Percentiles rank a stretch among this genome's conserved stretches.
Conservation (phyloP, 1,140 invertebrate genomes). For the Drosophila orosa region DNA sequence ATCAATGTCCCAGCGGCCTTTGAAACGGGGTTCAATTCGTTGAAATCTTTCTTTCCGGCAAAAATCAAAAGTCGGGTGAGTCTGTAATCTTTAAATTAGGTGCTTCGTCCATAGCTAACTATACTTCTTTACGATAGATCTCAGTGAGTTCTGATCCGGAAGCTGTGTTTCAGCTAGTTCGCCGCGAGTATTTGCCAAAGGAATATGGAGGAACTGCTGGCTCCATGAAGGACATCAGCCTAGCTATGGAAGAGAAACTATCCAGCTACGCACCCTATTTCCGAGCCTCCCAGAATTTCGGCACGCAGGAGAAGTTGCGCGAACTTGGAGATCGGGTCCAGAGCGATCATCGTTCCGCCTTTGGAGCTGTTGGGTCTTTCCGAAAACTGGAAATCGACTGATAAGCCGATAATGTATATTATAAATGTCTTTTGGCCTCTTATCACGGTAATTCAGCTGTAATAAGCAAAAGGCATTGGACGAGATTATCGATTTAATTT, state of each 20-base stretch:
- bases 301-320: slow-evolving; percentile 86
- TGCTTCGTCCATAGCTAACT: neutral
- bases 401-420: neutral
- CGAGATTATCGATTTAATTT: neutral
- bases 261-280: slow-evolving; percentile 84
- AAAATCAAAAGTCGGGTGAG: slow-evolving; percentile 73
- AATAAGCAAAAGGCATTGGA: neutral
- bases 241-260: slow-evolving; percentile 85
- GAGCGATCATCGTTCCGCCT: slow-evolving; percentile 85
- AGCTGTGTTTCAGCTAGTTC: slow-evolving; percentile 84
- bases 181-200: slow-evolving; percentile 85
- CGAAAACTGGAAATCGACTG: slow-evolving; percentile 82
- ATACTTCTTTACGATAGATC: slow-evolving; percentile 45
- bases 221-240: slow-evolving; percentile 83
- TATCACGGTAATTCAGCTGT: neutral
- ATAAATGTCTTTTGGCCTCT: neutral
- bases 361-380: slow-evolving; percentile 87
- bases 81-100: neutral
- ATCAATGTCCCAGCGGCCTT: slow-evolving; percentile 85
- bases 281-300: slow-evolving; percentile 85
- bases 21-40: slow-evolving; percentile 85
- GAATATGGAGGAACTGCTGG: slow-evolving; percentile 86
- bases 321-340: slow-evolving; percentile 81
- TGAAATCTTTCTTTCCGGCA: slow-evolving; percentile 83
- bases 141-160: slow-evolving; percentile 73